Base-by-base conservation (phyloP, 2,113 vertebrate species). In the Coreoperca whiteheadi region DNA sequence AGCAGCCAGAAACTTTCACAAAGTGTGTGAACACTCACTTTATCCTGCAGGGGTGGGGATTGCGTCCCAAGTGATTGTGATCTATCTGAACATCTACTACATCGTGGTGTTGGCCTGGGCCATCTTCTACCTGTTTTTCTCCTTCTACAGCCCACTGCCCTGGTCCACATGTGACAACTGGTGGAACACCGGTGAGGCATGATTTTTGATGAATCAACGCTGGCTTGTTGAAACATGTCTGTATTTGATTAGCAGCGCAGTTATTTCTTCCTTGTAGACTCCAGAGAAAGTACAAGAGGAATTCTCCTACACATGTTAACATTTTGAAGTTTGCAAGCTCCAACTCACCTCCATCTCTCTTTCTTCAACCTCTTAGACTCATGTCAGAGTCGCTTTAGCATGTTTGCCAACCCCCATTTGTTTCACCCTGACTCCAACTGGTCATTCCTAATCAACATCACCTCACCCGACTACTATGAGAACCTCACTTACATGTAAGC, bases 51-150 rank as follows among this genome's bases (percentile, higher is more conserved):
- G 98, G 63, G 89, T 99, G 23, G 98, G 98, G 1, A 90, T 97
- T 73, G 97, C 97, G 0, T 96, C 97, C 11, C 97, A 97, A 83
- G 93, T 98, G 70, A 96, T 98, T 0, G 96, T 96, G 59, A 73
- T 91, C 5, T 99, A 97, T 77, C 46, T 97, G 78, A 98, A 97
- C 80, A 56, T 98, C 82, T 99, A 98, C 92, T 99, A 98, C 89
- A 97, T 99, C 9, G 81, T 99, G 75, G 92, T 99, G 72, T 91
- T 99, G 16, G 95, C 97, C 73, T 99, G 98, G 98, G 96, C 95
- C 1, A 84, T 98, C 28, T 96, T 99, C 89, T 99, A 99, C 88
- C 89, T 99, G 7, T 96, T 96, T 87, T 96, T 95, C 89, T 97
- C 96, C 87, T 98, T 99, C 77, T 88, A 79, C 48, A 86, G 86